Base-by-base conservation (phyloP, 2,113 vertebrate species). In the Salvelinus namaycush region DNA sequence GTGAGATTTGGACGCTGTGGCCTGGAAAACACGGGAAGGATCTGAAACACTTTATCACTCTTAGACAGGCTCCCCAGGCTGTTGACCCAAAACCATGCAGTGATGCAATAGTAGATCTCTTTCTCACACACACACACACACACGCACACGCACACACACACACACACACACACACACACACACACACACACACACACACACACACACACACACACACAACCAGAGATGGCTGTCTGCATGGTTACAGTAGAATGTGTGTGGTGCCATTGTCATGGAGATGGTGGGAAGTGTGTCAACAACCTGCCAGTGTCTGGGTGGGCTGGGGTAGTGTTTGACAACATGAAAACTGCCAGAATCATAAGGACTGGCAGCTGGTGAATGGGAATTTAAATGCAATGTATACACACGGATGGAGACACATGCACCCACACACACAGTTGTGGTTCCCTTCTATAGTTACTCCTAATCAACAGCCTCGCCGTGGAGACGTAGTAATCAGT, bases 21-120 rank as follows among this genome's bases (percentile, higher is more conserved):
- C 90, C 91, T 93, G 90, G 87, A 92, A 92, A 92, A 90, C 86
- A 89, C 85, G 83, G 89, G 84, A 91, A 92, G 81, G 88, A 88
- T 88, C 83, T 81, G 76, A 90, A 83, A 84, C 91, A 93, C 92
- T 93, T 93, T 87, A 92, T 93, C 92, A 93, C 86, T 59, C 79
- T 77, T 82, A 88, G 87, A 88, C 89, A 90, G 79, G 60, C 88
- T 84, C 90, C 90, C 88, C 83, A 71, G 83, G 87, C 90, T 89
- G 85, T 83, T 85, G 83, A 89, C 90, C 89, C 87, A 89, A 88
- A 89, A 89, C 87, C 48, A 81, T 18, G 82, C 71, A 24, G 79
- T 54, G 77, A 86, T 86, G 81, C 86, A 79, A 78, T 79, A 73
- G 29, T 22, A 48, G 24, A 14, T 9, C 65, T 54, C 64, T 49